phyloP scores from a whole-genome alignment of 2,888 invertebrate genomes.

The Euphydryas editha region DNA sequence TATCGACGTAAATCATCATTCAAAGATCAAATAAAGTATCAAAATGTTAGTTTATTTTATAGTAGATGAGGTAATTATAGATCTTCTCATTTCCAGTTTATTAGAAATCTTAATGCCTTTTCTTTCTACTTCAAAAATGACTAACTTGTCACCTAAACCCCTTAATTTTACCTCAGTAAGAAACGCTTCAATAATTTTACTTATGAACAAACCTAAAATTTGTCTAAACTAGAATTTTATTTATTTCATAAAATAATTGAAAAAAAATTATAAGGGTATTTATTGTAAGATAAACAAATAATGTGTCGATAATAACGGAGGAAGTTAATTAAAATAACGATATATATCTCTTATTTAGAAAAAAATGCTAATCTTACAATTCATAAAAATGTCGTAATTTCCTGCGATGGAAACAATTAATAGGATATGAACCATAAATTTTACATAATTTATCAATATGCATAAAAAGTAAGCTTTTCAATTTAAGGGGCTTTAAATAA shows the following conservation, averaged over 20 bases:
- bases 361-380: not conserved
- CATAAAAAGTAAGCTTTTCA: slow-evolving; percentile 11
- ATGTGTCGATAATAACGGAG: not conserved
- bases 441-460: slow-evolving; percentile 19
- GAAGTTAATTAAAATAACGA: not conserved
- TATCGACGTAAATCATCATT: slow-evolving; percentile 6
- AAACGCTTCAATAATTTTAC: not conserved
- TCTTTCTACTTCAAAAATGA: too few species aligned
- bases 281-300: not conserved
- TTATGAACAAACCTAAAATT: not conserved
- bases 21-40: not conserved
- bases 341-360: not conserved
- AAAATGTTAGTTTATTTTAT: not conserved
- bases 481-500: slow-evolving; percentile 17
- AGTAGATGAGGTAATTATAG: too few species aligned
- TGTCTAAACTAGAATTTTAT: too few species aligned
- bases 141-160: too few species aligned
- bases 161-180: not conserved
- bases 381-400: not conserved
- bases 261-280: too few species aligned
- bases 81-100: too few species aligned
- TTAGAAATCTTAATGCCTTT: too few species aligned
- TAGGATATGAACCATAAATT: slow-evolving; percentile 9
- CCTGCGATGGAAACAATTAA: not conserved
- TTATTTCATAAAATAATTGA: not conserved